These are phyloP conservation scores for Nebria ingens DNA, from an alignment of 1,140 invertebrate species.

Conservation along the genomic window DNA sequence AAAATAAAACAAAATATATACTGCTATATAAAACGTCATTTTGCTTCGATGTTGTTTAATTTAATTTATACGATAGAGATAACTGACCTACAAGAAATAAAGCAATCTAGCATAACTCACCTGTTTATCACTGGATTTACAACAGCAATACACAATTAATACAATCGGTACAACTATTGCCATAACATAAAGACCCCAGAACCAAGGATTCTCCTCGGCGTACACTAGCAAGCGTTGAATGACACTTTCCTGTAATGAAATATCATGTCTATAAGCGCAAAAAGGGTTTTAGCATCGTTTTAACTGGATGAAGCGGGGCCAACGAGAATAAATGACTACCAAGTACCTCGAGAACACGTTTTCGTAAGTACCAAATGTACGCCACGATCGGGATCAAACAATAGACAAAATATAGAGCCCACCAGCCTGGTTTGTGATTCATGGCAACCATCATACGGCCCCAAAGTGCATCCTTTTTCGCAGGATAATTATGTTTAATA, in stretches of 20 bases:
- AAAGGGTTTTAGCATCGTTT: neutral
- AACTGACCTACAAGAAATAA: slow-evolving; percentile 8
- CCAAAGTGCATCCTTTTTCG: slow-evolving; percentile 54
- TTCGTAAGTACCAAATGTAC: slow-evolving; percentile 60
- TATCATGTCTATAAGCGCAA: slow-evolving; percentile 1
- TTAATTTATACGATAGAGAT: slow-evolving; percentile 10
- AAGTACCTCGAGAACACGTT: slow-evolving; percentile 54
- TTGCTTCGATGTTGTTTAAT: too few species aligned
- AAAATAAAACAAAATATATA: neutral
- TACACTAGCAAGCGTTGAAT: slow-evolving; percentile 69
- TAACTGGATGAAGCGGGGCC: neutral
- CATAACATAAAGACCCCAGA: slow-evolving; percentile 80
- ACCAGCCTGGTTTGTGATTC: slow-evolving; percentile 68
- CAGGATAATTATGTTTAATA: too few species aligned
- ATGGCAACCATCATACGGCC: slow-evolving; percentile 57
- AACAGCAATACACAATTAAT: slow-evolving; percentile 73
- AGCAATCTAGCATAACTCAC: slow-evolving; percentile 39
- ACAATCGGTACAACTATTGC: slow-evolving; percentile 66
- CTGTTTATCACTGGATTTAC: slow-evolving; percentile 43
- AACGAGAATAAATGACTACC: neutral
- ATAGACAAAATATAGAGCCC: slow-evolving; percentile 67
- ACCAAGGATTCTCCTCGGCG: slow-evolving; percentile 81
- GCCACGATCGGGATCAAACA: slow-evolving; percentile 56
- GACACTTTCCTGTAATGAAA: slow-evolving; percentile 60
- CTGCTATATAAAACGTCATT: too few species aligned